A percentile compares a stretch with the other conserved stretches of the same genome.
phyloP scores from a whole-genome alignment of 2,888 invertebrate species.

The Pardosa pseudoannulata region DNA sequence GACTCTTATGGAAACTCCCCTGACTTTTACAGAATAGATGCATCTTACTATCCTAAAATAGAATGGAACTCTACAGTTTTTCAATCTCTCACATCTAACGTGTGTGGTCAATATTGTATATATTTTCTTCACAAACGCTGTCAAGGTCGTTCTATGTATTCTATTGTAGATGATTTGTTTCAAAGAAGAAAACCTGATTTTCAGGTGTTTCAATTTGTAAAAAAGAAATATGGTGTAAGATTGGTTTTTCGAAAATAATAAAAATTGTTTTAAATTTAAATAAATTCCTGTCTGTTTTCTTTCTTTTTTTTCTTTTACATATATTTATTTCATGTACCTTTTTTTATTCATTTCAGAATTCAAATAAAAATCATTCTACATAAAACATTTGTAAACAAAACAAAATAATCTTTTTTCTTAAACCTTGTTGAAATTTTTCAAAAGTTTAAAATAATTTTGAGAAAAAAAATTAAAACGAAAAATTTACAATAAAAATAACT shows the following conservation, averaged over 20 bases:
- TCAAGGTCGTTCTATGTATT: background rate
- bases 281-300: too few species aligned
- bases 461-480: too few species aligned
- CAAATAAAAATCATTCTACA: too few species aligned
- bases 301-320: too few species aligned
- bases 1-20: too few species aligned
- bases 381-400: too few species aligned
- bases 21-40: background rate
- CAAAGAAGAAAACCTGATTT: constrained; percentile 7
- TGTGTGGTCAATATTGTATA: constrained; percentile 33
- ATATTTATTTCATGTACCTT: too few species aligned
- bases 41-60: background rate
- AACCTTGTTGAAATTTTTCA: too few species aligned
- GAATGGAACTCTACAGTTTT: background rate
- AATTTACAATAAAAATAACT: too few species aligned
- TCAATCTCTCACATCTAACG: constrained; percentile 28
- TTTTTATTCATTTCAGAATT: too few species aligned
- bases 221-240: constrained; percentile 34
- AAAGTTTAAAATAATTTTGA: too few species aligned
- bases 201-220: constrained; percentile 34
- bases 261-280: background rate
- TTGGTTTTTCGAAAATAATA: constrained; percentile 14
- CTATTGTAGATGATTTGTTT: constrained; percentile 9
- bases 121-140: constrained; percentile 6
- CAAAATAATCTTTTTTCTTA: too few species aligned